Conservation (phyloP, 2,113 vertebrate species). For the Zootoca vivipara region DNA sequence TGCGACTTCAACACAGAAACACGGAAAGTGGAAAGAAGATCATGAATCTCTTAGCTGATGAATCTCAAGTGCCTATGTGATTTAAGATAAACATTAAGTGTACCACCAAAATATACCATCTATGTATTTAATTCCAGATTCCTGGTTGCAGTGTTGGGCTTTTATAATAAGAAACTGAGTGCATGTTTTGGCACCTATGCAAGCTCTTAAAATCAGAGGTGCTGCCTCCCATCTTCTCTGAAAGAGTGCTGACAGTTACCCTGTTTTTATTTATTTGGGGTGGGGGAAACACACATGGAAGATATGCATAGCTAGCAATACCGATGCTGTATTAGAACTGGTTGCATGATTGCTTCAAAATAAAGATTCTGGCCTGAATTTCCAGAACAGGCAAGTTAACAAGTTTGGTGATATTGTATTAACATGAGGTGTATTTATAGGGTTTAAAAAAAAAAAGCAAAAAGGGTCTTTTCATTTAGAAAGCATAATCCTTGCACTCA, state of each 20-base stretch:
- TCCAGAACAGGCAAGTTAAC: background rate
- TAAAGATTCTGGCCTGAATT: background rate
- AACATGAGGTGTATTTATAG: too few species aligned
- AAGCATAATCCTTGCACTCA: background rate
- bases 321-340: too few species aligned
- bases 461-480: background rate
- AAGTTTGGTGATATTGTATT: too few species aligned
- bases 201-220: too few species aligned
- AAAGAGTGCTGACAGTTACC: too few species aligned
- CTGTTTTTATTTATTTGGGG: too few species aligned
- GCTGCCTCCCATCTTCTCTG: too few species aligned
- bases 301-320: background rate
- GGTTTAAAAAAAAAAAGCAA: background rate
- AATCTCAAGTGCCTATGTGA: background rate
- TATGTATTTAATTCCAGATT: background rate
- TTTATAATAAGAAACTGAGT: too few species aligned
- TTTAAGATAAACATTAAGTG: background rate
- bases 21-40: background rate
- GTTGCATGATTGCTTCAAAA: background rate
- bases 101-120: background rate
- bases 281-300: background rate
- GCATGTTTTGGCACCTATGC: too few species aligned
- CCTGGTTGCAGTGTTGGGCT: background rate
- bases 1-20: background rate
- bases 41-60: background rate